These are phyloP conservation scores for Cheilosia vulpina DNA, from an alignment of 2,888 invertebrate genomes.

Conservation along the genomic window DNA sequence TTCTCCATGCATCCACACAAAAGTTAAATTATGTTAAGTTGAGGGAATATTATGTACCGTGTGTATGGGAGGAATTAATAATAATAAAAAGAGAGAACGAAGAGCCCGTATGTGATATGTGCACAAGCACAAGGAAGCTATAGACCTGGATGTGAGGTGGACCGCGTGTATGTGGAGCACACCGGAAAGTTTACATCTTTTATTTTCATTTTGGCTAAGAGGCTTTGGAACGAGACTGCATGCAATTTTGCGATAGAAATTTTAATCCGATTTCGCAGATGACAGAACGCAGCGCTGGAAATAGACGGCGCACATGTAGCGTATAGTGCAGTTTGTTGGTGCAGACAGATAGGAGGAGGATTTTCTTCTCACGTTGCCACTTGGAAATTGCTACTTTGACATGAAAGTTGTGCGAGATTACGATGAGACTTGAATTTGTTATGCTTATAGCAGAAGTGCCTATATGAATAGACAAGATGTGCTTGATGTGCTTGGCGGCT, in stretches of 20 bases:
- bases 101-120: not conserved
- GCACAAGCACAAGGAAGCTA: slow-evolving; percentile 50
- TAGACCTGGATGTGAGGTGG: slow-evolving; percentile 69
- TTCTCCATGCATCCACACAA: slow-evolving; percentile 71
- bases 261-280: slow-evolving; percentile 73
- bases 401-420: slow-evolving; percentile 7
- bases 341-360: not conserved
- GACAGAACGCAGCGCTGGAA: slow-evolving; percentile 33
- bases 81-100: slow-evolving; percentile 36
- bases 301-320: slow-evolving; percentile 9
- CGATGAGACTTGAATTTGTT: slow-evolving; percentile 14
- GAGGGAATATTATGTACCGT: slow-evolving; percentile 25
- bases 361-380: not conserved
- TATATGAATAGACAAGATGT: no score
- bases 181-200: slow-evolving; percentile 66
- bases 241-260: slow-evolving; percentile 69
- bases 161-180: slow-evolving; percentile 70
- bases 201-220: slow-evolving; percentile 59
- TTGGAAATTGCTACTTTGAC: slow-evolving; percentile 7
- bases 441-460: not conserved
- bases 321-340: slow-evolving; percentile 5
- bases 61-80: slow-evolving; percentile 58
- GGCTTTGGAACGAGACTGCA: slow-evolving; percentile 58
- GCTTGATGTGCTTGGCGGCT: no score
- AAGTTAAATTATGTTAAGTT: slow-evolving; percentile 74